These are phyloP conservation scores for Paraescarpia echinospica DNA, from an alignment of 1,140 invertebrate genomes.

Conservation along the genomic window DNA sequence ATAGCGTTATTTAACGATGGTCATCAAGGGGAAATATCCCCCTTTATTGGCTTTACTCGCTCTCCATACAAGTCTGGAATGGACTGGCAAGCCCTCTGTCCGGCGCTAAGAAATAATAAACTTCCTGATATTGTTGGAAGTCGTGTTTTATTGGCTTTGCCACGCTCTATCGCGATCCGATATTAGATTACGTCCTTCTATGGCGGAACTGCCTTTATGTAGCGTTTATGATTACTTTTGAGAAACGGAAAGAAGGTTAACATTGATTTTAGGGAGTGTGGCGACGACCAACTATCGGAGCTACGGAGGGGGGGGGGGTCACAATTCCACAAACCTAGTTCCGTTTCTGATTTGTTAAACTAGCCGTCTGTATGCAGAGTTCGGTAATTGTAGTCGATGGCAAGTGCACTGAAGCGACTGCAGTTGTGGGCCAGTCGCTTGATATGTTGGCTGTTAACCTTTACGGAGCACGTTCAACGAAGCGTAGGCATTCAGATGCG, in stretches of 20 bases:
- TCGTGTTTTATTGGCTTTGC: background rate
- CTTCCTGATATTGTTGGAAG: background rate
- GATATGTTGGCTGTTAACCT: background rate
- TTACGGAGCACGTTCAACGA: background rate
- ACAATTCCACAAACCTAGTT: background rate
- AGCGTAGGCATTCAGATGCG: background rate
- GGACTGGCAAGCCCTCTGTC: background rate
- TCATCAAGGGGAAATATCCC: background rate
- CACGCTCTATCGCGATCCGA: background rate
- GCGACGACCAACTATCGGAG: background rate
- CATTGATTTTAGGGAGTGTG: background rate
- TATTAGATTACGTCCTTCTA: background rate
- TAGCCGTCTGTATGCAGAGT: background rate
- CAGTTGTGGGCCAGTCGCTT: background rate
- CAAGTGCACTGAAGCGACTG: background rate
- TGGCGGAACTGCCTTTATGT: background rate
- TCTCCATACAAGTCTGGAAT: background rate
- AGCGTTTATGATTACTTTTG: background rate
- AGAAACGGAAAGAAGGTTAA: slow-evolving; percentile 1
- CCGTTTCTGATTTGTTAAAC: background rate
- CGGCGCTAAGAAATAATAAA: background rate
- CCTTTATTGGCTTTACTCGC: background rate
- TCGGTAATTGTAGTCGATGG: background rate
- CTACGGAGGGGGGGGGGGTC: background rate
- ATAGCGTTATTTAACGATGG: background rate